Evolutionary conservation across 2,113 vertebrate genomes (phyloP), one percentile per base, ranked within the genome.

Genomic region (Scomber scombrus): DNA sequence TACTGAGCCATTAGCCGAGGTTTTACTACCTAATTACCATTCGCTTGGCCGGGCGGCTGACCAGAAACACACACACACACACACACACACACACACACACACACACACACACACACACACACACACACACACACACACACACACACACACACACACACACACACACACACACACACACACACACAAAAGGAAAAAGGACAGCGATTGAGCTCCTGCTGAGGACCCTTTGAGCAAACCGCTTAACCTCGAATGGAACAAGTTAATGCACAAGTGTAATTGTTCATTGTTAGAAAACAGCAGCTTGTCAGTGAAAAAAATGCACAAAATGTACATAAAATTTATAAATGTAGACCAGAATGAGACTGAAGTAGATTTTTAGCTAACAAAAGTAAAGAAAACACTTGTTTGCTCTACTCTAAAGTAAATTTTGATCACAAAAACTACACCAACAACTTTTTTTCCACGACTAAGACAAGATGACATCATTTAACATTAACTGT

Each of bases 11-110:
- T 89, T 81, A 89, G 82, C 63, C 12, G 14, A 69, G 47, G 58
- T 85, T 90, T 90, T 85, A 89, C 90, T 82, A 90, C 80, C 84
- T 74, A 88, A 88, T 92, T 91, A 89, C 31, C 84, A 78, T 90
- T 86, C 15, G 46, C 71, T 58, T 5, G 12, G 70, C 73, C 3
- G 62, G 89, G 82, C 85, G 83, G 71, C 65, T 62, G 45, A 82
- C 73, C 87, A 91, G 56, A 58, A 46, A 70, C 64, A 67, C 78
- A 74, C 52, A 74, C 78, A 63, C 47, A 66, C 69, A 61, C 19
- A 51, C 68, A 75, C 57, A 57, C 56, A 72, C 54, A 58, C 65
- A 50, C 66, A 56, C 68, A 67, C 78, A 74, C 52, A 74, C 78
- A 68, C 47, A 66, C 69, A 61, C 19, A 55, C 68, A 75, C 50